Base-by-base conservation (phyloP, 2,797 vertebrate species). In the Malacoctenus gilli region DNA sequence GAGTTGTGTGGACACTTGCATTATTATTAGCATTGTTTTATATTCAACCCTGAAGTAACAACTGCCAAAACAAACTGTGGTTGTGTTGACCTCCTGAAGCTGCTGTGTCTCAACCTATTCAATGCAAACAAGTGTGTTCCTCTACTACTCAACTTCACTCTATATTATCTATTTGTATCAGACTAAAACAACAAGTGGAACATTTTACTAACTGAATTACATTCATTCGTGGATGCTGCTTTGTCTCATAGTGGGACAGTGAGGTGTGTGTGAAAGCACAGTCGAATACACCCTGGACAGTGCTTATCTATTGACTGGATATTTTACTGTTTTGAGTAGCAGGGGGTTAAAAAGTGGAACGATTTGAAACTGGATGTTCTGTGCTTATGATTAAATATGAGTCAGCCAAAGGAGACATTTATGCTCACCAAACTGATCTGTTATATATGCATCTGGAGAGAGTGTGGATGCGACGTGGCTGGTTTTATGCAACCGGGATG, bases 241-340 rank as follows among this genome's bases (percentile, higher is more conserved):
- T 75, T 84, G 86, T 89, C 85, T 86, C 86, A 87, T 73, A 87
- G 56, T 89, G 87, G 82, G 85, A 87, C 75, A 75, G 51, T 76
- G 68, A 73, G 58, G 68, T 81, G 64, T n/a, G 3, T 67, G 58
- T 64, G 43, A 64, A 79, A 80, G 81, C 72, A 77, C 68, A 74
- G 62, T 67, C 48, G 53, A 46, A 59, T 61, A 55, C 54, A 53
- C 53, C 68, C 47, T 23, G 53, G 64, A 58, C 58, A 46, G 52
- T 75, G 48, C 20, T 57, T 49, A 57, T 77, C 52, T 80, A 50
- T 49, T 69, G 53, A 67, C 42, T 62, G 56, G 40, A 69, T 63
- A 53, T 47, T 72, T 71, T 41, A 35, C 51, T 57, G 54, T 76
- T 61, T 63, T 42, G 36, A 74, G 49, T 44, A 21, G 39, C 62